Base-by-base conservation (phyloP, 2,888 invertebrate species). In the Helicoverpa assulta region DNA sequence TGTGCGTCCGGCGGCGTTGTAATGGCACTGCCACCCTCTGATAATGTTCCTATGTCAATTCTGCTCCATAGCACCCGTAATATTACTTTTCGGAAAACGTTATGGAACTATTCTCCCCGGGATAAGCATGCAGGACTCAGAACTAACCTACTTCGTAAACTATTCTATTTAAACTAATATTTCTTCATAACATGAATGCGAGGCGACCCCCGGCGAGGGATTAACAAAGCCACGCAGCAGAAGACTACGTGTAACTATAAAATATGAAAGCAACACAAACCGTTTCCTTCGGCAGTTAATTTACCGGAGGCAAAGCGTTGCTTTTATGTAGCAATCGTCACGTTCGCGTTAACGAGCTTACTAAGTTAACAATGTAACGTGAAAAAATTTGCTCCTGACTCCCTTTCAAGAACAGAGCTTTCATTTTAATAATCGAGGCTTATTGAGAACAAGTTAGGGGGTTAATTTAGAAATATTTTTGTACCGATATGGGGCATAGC, bases 1-100 rank as follows among this genome's bases (percentile, higher is more conserved):
- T 94, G 95, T 90, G 90, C 92, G 95, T 94, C 94, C 94, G 90
- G 92, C 90, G 88, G 86, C 78, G 70, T 59, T 86, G 89, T 94
- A 94, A 95, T 95, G 91, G 91, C 90, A 89, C 86, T 87, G 88
- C 89, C 89, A 85, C 93, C 89, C 93, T 93, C 83, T 88, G 86
- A 89, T 94, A 94, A 95, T 94, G 93, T 93, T 93, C 91, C 89
- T 88, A 91, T 91, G 93, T 93, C 95, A 92, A 94, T 94, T 93
- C 90, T 89, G 85, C 86, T 87, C 89, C 87, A 88, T 89, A 85
- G 84, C 80, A 81, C 76, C 78, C 76, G 73, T 76, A 81, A 80
- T 80, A 80, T 84, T 84, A 84, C 84, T 81, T 82, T 83, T 83
- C 67, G 72, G 80, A 80, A 87, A 84, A 81, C 81, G 75, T 76